These are phyloP conservation scores for Amphiprion ocellaris DNA, from an alignment of 2,113 vertebrate species.

Conservation along the genomic window DNA sequence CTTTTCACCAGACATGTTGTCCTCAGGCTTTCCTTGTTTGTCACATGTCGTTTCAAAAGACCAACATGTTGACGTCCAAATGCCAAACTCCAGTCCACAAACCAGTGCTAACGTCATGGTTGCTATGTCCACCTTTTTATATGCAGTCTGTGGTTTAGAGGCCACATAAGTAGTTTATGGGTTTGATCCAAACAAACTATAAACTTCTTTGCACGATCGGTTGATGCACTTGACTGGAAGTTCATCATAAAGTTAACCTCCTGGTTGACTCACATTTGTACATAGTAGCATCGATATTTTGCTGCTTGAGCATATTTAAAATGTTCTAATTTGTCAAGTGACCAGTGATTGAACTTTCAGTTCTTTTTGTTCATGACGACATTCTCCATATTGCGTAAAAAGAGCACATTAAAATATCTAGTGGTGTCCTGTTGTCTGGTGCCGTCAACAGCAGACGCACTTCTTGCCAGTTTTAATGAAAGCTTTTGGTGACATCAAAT, in stretches of 20 bases:
- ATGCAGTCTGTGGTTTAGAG: too few species aligned
- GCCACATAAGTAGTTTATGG: neutral
- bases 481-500: neutral
- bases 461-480: neutral
- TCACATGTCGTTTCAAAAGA: too few species aligned
- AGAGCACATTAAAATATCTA: conserved; percentile 13
- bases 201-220: too few species aligned
- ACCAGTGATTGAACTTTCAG: neutral
- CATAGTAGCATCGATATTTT: neutral
- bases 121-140: too few species aligned
- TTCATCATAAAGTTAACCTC: neutral
- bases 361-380: neutral
- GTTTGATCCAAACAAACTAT: too few species aligned
- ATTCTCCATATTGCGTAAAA: neutral
- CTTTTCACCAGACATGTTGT: too few species aligned
- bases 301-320: neutral
- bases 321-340: neutral
- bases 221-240: too few species aligned
- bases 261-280: neutral
- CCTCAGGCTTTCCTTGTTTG: too few species aligned
- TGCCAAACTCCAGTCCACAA: too few species aligned
- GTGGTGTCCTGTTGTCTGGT: neutral
- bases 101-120: too few species aligned
- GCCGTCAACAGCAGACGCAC: neutral
- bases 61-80: too few species aligned